Evolutionary conservation across 2,113 vertebrate species (phyloP).

Genomic region (Hassar affinis): DNA sequence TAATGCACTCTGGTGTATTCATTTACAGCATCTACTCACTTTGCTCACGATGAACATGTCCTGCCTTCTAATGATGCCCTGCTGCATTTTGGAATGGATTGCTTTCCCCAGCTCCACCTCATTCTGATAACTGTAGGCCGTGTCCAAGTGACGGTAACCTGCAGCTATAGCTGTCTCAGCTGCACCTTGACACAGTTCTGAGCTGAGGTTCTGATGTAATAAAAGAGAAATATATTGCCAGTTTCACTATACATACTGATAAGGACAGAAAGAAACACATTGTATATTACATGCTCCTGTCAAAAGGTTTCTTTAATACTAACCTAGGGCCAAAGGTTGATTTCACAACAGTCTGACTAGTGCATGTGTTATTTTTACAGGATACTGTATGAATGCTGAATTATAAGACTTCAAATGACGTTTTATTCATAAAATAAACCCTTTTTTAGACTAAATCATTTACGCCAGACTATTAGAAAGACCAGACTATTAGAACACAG

Average conservation of each 20-base stretch:
- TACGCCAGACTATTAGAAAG: too few species aligned
- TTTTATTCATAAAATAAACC: not conserved
- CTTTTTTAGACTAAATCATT: not conserved
- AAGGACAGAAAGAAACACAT: not conserved
- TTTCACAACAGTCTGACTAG: not conserved
- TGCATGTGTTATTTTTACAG: not conserved
- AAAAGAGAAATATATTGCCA: not conserved
- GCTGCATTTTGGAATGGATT: conserved; percentile 66
- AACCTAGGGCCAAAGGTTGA: not conserved
- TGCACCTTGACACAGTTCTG: conserved; percentile 58
- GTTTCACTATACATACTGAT: not conserved
- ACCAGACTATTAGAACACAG: not conserved
- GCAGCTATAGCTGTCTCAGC: conserved; percentile 72
- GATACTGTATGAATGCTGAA: not conserved
- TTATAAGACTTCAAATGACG: not conserved
- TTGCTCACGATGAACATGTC: conserved; percentile 77
- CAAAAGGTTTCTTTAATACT: not conserved
- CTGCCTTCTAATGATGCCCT: conserved; percentile 69
- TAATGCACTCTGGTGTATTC: not conserved
- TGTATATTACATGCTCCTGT: not conserved
- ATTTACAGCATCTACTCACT: conserved; percentile 53
- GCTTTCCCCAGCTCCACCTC: conserved; percentile 71
- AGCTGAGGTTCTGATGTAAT: conserved; percentile 15
- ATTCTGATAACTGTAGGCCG: conserved; percentile 66
- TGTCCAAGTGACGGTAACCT: conserved; percentile 76